A percentile compares a stretch with the other conserved stretches of the same genome.
These are phyloP conservation scores for Halcyon smyrnensis DNA, from an alignment of 2,797 vertebrate genomes.

Conservation along the genomic window DNA sequence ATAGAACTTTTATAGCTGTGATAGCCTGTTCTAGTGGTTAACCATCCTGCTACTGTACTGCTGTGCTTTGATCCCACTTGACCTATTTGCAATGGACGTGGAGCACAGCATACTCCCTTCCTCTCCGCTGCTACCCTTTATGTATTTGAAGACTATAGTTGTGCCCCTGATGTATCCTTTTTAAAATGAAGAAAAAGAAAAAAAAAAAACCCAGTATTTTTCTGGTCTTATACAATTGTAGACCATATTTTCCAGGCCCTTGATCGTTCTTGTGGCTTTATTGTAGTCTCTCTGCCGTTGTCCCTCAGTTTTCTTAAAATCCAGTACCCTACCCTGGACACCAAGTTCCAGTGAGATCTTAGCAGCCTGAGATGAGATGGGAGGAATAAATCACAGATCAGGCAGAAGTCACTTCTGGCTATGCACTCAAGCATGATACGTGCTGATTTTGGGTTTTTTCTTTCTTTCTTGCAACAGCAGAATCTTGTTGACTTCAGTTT, in stretches of 20 bases:
- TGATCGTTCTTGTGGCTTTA: background rate
- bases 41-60: background rate
- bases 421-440: accelerated
- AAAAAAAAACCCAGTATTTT: background rate
- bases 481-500: background rate
- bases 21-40: background rate
- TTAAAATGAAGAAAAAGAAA: too few species aligned
- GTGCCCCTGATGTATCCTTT: background rate
- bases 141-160: background rate
- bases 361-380: background rate
- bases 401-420: background rate
- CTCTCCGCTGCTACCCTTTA: background rate
- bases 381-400: background rate
- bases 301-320: background rate
- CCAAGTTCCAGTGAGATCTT: background rate
- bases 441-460: background rate
- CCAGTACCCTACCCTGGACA: background rate
- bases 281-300: background rate
- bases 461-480: background rate
- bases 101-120: background rate
- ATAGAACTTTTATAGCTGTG: background rate
- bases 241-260: background rate
- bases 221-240: background rate
- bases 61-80: accelerated
- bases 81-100: background rate